phyloP scores from a whole-genome alignment of 35 echinoderm and acorn worm genomes.

The Apostichopus parvimensis region DNA sequence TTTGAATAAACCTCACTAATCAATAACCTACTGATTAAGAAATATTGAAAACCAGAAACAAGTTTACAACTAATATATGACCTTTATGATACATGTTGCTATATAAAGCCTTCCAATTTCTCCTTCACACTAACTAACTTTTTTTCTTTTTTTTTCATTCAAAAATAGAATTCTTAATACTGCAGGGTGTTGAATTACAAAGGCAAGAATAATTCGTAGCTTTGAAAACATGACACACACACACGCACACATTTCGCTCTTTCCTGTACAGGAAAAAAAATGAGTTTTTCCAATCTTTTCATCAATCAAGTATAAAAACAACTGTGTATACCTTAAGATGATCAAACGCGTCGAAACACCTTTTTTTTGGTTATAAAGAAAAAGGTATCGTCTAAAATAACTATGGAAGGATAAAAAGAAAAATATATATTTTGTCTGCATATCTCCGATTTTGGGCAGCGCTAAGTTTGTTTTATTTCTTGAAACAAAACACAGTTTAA shows the following conservation, averaged over 20 bases:
- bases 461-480: too few species aligned
- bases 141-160: background rate
- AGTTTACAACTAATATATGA: too few species aligned
- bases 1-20: too few species aligned
- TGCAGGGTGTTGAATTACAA: conserved; percentile 3
- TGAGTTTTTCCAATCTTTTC: background rate
- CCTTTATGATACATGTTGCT: too few species aligned
- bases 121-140: background rate
- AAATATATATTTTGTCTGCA: background rate
- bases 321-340: background rate
- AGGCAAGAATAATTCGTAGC: background rate
- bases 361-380: background rate
- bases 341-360: too few species aligned
- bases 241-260: background rate
- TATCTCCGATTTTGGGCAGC: too few species aligned
- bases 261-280: background rate
- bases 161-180: background rate
- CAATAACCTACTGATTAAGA: too few species aligned
- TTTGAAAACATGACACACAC: background rate
- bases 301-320: background rate
- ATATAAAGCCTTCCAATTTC: too few species aligned
- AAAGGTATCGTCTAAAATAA: background rate
- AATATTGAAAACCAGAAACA: too few species aligned
- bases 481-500: too few species aligned
- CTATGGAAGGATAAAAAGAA: background rate